Percentiles rank a stretch among this genome's conserved stretches.
These are phyloP conservation scores for Oryzaephilus surinamensis DNA, from an alignment of 1,140 invertebrate species.

Conservation along the genomic window DNA sequence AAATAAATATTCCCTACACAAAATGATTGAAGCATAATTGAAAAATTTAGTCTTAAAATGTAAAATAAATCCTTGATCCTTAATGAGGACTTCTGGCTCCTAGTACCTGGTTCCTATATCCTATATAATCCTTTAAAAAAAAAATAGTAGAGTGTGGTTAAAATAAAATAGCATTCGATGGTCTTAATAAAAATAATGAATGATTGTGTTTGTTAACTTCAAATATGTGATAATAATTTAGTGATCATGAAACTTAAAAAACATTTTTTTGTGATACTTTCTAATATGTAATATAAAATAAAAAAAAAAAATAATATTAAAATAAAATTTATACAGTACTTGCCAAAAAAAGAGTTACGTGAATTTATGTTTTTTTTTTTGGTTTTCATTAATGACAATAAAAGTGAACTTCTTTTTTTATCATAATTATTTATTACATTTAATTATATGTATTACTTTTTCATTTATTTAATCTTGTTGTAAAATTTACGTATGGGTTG, in stretches of 20 bases:
- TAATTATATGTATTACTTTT: too few species aligned
- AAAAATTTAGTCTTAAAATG: background rate
- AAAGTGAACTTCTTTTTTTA: conserved; percentile 6
- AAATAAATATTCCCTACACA: too few species aligned
- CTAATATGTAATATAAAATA: conserved; percentile 12
- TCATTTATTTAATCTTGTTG: too few species aligned
- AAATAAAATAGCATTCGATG: conserved; percentile 10
- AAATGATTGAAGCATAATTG: background rate
- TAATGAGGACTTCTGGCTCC: conserved; percentile 30
- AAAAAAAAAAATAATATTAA: too few species aligned
- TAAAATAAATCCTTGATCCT: conserved; percentile 19
- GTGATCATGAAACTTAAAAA: conserved; percentile 23
- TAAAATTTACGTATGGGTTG: too few species aligned
- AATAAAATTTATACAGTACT: conserved; percentile 9
- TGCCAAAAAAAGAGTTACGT: conserved; percentile 5
- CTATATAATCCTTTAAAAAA: conserved; percentile 15
- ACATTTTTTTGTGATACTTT: conserved; percentile 26
- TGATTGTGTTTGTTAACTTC: conserved; percentile 17
- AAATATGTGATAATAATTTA: conserved; percentile 25
- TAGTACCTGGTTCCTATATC: conserved; percentile 24
- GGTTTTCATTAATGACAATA: conserved; percentile 10
- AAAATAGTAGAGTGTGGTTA: conserved; percentile 12
- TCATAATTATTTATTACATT: too few species aligned
- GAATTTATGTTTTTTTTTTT: too few species aligned
- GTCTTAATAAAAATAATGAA: too few species aligned